Percentiles rank a stretch among this genome's conserved stretches.
Evolutionary conservation across 2,113 vertebrate genomes (phyloP).

Genomic region (Brevimyrus niger): DNA sequence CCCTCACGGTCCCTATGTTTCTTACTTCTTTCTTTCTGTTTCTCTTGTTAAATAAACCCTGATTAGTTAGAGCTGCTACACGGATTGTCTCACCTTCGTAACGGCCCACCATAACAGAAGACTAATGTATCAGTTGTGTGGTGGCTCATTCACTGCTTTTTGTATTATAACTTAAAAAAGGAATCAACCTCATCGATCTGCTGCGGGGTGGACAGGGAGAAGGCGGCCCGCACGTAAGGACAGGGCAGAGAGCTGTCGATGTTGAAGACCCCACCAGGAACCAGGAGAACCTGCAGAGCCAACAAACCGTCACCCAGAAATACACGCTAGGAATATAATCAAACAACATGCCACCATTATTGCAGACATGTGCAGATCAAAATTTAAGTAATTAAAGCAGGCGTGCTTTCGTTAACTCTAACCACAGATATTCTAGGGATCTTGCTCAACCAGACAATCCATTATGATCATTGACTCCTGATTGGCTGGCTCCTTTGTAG

Average conservation of each 20-base stretch:
- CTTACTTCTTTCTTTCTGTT: neutral
- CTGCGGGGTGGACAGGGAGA: slow-evolving; percentile 73
- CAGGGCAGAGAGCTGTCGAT: slow-evolving; percentile 62
- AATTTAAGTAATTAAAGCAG: neutral
- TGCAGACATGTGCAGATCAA: neutral
- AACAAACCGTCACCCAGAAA: neutral
- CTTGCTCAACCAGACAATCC: neutral
- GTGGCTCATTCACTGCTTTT: neutral
- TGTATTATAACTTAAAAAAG: neutral
- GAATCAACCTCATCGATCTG: slow-evolving; percentile 71
- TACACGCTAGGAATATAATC: neutral
- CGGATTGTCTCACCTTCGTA: neutral
- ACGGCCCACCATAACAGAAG: neutral
- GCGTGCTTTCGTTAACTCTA: neutral
- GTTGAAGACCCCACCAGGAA: slow-evolving; percentile 78
- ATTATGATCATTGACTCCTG: neutral
- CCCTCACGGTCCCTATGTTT: neutral
- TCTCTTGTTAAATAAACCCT: neutral
- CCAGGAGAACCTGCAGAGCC: slow-evolving; percentile 70
- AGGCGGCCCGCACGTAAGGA: slow-evolving; percentile 77
- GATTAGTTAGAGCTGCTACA: neutral
- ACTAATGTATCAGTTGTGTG: neutral
- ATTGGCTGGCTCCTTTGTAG: neutral
- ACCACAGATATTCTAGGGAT: neutral
- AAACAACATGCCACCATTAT: neutral